phyloP scores from a whole-genome alignment of 2,888 invertebrate genomes.

The Unio pictorum region DNA sequence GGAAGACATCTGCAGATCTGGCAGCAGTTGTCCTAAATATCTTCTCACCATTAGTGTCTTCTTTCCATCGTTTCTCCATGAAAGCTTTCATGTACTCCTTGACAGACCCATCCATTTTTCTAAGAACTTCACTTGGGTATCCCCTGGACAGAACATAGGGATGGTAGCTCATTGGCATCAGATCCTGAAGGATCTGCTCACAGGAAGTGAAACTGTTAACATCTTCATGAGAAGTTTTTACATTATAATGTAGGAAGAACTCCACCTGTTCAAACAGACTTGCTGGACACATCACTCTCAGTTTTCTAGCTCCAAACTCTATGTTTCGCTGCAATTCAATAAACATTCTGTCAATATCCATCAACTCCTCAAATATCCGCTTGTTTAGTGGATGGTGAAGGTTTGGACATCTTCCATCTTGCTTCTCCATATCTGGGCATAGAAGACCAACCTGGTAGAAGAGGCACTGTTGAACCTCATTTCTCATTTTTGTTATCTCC shows the following conservation, averaged over 20 bases:
- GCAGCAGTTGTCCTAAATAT: slow-evolving; percentile 13
- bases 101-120: slow-evolving; percentile 6
- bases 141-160: slow-evolving; percentile 12
- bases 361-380: too few relatives aligned
- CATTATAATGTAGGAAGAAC: background rate
- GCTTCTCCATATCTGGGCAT: too few relatives aligned
- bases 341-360: slow-evolving; percentile 15
- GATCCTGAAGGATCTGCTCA: slow-evolving; percentile 2
- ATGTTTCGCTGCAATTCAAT: slow-evolving; percentile 28
- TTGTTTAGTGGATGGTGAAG: too few relatives aligned
- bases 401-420: too few relatives aligned
- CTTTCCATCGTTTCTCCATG: slow-evolving; percentile 12
- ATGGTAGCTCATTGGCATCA: slow-evolving; percentile 27
- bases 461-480: too few relatives aligned
- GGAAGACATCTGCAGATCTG: slow-evolving; percentile 14
- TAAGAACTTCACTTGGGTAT: slow-evolving; percentile 6
- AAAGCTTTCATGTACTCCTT: slow-evolving; percentile 11
- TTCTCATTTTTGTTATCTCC: too few relatives aligned
- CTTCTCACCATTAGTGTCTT: background rate
- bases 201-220: slow-evolving; percentile 1
- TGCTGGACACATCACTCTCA: slow-evolving; percentile 5
- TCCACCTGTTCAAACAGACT: slow-evolving; percentile 5
- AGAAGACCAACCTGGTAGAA: too few relatives aligned
- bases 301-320: slow-evolving; percentile 11
- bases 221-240: background rate